phyloP scores from a whole-genome alignment of 1,140 invertebrate species.

The Chionoecetes opilio region DNA sequence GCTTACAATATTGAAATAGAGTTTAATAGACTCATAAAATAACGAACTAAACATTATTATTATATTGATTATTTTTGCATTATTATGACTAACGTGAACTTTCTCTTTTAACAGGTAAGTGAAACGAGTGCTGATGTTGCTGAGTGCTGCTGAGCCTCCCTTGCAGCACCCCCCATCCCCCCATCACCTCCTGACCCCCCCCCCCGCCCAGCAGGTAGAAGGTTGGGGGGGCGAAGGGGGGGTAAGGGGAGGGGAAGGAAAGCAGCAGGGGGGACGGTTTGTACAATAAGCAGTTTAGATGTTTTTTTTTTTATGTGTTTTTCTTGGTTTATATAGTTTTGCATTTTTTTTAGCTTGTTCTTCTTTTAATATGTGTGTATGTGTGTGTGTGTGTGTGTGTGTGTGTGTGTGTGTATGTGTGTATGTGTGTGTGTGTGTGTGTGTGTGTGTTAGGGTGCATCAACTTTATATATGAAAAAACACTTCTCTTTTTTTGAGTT shows the following conservation, averaged over 20 bases:
- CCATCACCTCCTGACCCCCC: neutral
- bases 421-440: neutral
- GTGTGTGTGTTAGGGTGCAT: neutral
- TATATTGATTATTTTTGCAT: neutral
- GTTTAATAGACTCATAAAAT: neutral
- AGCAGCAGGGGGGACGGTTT: neutral
- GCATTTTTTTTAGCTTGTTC: no score
- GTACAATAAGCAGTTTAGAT: neutral
- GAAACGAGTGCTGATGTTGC: neutral
- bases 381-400: neutral
- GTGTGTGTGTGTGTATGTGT: neutral
- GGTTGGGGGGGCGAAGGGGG: neutral
- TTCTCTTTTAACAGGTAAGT: neutral
- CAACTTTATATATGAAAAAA: no score
- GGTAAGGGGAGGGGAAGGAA: neutral
- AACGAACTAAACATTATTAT: neutral
- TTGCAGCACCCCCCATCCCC: neutral
- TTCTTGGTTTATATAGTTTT: no score
- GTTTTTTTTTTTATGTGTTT: no score
- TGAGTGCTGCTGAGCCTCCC: neutral
- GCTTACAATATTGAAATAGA: neutral
- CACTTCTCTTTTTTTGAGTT: no score
- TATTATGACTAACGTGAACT: neutral
- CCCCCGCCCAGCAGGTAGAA: neutral
- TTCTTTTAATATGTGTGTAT: no score